Base-by-base conservation (phyloP, 2,113 vertebrate genomes). In the Tamias sibiricus region DNA sequence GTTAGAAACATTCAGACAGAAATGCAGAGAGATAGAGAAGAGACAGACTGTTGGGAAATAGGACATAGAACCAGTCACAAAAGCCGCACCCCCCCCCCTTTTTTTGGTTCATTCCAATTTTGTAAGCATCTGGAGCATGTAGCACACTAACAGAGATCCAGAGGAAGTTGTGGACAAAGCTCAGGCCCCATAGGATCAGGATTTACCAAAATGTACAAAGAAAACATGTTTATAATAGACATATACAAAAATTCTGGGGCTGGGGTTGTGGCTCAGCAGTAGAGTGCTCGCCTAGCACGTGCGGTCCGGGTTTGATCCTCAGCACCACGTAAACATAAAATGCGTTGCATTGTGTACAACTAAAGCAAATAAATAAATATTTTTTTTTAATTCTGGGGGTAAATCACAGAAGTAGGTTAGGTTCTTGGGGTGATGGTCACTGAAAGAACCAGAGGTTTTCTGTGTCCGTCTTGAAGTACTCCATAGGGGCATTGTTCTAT, bases 401-500 rank as follows among this genome's bases (percentile, higher is more conserved):
- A 12, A 26, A 40, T 76, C 54, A 95, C 6, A 90, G 68, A 95
- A 8, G 2, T 37, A 11, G 76, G 14, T 86, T 71, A 71, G 30
- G 28, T 32, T 83, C 22, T 72, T 44, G 42, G 47, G n/a, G 7
- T 59, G 47, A 77, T 54, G 71, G 44, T 76, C n/a, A 86, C 32
- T 54, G 28, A 86, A 77, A 86, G 83, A 95, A 93, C 8, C 30
- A 82, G 54, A 71, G 20, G 19, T 95, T 52, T 92, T 80, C 68
- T 66, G 16, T 76, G 35, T 76, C 49, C 42, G 22, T 54, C 22
- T 62, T 68, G 44, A 71, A 87, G 44, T 30, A 16, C 6, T 91
- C n/a, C 35, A 8, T 12, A 30, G 54, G 74, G 54, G n/a, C 5
- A 59, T 30, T 69, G 19, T 42, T 47, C 52, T 68, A 11, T 52